Evolutionary conservation across 2,888 invertebrate genomes (phyloP).

Genomic region (Pammene aurita): DNA sequence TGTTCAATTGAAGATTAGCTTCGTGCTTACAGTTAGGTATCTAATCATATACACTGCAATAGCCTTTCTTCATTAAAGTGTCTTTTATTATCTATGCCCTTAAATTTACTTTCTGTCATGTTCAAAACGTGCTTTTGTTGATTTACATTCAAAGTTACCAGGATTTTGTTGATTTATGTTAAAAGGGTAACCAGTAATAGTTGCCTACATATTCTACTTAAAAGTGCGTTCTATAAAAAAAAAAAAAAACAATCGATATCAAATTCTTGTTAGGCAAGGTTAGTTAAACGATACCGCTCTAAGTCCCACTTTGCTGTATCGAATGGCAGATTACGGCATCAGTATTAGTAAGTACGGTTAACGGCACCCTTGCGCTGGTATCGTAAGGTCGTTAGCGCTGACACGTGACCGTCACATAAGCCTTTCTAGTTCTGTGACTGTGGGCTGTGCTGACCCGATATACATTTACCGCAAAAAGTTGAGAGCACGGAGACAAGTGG

Average conservation of each 20-base stretch:
- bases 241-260: constrained; percentile 8
- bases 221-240: too few species aligned
- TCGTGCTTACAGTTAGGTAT: too few species aligned
- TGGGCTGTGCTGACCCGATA: constrained; percentile 42
- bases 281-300: constrained; percentile 29
- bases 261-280: constrained; percentile 15
- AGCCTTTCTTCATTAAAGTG: too few species aligned
- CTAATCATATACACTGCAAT: too few species aligned
- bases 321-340: constrained; percentile 39
- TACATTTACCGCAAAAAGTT: constrained; percentile 44
- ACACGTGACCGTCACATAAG: neutral
- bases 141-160: too few species aligned
- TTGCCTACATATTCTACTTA: too few species aligned
- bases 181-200: too few species aligned
- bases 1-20: too few species aligned
- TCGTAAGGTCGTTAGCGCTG: neutral
- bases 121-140: too few species aligned
- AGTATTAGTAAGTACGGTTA: constrained; percentile 48
- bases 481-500: neutral
- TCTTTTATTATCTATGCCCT: too few species aligned
- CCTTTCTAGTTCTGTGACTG: constrained; percentile 2
- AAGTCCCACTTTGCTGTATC: constrained; percentile 50
- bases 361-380: constrained; percentile 53
- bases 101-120: too few species aligned
- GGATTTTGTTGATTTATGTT: too few species aligned